These are phyloP conservation scores for Acrobasis consociella DNA, from an alignment of 2,888 invertebrate genomes.

Conservation along the genomic window DNA sequence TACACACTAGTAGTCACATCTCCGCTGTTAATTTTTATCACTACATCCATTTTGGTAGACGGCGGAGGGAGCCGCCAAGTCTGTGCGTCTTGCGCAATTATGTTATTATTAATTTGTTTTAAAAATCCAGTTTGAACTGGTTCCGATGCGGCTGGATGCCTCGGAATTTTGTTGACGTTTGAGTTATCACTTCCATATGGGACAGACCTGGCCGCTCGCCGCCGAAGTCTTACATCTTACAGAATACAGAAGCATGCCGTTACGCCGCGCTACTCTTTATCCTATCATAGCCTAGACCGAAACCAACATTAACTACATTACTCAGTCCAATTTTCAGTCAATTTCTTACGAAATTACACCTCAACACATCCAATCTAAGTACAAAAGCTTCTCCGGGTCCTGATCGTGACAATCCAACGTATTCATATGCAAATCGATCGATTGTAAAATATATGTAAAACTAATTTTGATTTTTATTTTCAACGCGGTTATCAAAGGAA, in stretches of 20 bases:
- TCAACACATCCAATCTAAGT: slow-evolving; percentile 68
- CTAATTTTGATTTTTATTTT: slow-evolving; percentile 36
- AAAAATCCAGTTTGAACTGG: slow-evolving; percentile 37
- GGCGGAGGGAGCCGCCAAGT: slow-evolving; percentile 53
- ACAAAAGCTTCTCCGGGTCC: slow-evolving; percentile 64
- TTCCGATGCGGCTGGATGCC: slow-evolving; percentile 26
- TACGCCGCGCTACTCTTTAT: slow-evolving; percentile 68
- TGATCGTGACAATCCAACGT: slow-evolving; percentile 46
- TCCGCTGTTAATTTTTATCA: slow-evolving; percentile 67
- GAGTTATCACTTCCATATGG: slow-evolving; percentile 4
- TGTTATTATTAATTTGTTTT: slow-evolving; percentile 34
- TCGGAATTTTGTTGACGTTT: slow-evolving; percentile 16
- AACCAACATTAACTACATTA: slow-evolving; percentile 77
- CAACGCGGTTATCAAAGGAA: slow-evolving; percentile 34
- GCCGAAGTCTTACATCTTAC: slow-evolving; percentile 51
- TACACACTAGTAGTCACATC: slow-evolving; percentile 77
- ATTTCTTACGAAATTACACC: slow-evolving; percentile 78
- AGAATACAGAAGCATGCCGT: slow-evolving; percentile 71
- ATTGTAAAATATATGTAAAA: slow-evolving; percentile 28
- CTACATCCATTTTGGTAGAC: slow-evolving; percentile 59
- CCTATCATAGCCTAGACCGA: slow-evolving; percentile 77
- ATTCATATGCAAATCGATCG: slow-evolving; percentile 37
- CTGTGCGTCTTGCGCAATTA: slow-evolving; percentile 27
- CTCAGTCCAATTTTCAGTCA: slow-evolving; percentile 82
- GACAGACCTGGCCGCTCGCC: slow-evolving; percentile 46